Percentiles rank a stretch among this genome's conserved stretches.
Conservation (phyloP, 2,113 vertebrate genomes). For the Cephalopholis sonnerati region DNA sequence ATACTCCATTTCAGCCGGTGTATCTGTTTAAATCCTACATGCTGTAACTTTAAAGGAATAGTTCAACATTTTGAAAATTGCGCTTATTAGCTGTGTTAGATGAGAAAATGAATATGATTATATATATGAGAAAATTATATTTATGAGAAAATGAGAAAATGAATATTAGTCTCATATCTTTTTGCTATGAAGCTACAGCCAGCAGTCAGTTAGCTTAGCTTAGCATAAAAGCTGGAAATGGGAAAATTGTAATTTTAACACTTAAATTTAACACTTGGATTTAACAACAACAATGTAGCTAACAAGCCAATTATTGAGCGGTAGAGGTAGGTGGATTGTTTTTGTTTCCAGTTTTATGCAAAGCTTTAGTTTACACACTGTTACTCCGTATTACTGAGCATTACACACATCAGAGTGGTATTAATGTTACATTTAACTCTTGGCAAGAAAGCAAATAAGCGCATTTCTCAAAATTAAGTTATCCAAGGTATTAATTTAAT, state of each 20-base stretch:
- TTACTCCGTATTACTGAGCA: neutral
- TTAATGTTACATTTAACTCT: too few relatives aligned
- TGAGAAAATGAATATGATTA: neutral
- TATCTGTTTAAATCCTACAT: too few relatives aligned
- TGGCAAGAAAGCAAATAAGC: neutral
- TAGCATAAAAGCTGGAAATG: neutral
- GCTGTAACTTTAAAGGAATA: too few relatives aligned
- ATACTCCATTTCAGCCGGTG: too few relatives aligned
- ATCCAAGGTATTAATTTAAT: neutral
- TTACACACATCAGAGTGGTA: neutral
- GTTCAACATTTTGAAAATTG: neutral
- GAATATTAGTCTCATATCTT: neutral
- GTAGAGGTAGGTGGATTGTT: neutral
- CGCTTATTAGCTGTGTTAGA: neutral
- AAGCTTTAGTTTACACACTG: neutral
- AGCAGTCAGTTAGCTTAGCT: neutral
- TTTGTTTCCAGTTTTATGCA: neutral
- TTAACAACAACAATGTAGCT: neutral
- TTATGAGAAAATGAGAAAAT: too few relatives aligned
- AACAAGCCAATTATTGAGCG: neutral
- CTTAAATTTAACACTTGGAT: too few relatives aligned
- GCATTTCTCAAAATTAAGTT: neutral
- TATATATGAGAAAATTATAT: too few relatives aligned
- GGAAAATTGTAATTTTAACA: neutral
- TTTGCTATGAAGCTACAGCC: neutral